Percentiles rank a stretch among this genome's conserved stretches.
Evolutionary conservation across 2,888 invertebrate species (phyloP).

Genomic region (Timema podura): DNA sequence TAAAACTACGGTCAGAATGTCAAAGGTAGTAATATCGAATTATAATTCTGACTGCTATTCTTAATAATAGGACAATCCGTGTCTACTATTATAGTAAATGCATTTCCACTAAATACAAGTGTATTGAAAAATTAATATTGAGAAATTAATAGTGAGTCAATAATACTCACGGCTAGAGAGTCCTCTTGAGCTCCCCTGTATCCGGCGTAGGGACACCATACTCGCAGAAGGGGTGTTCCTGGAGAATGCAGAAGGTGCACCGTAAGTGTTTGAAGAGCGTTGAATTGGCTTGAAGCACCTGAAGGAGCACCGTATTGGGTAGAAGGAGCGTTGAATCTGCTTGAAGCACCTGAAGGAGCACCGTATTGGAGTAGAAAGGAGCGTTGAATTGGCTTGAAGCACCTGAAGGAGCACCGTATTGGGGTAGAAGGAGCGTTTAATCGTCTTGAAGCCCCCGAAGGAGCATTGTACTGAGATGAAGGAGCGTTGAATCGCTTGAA

Average conservation of each 20-base stretch:
- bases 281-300: conserved; percentile 15
- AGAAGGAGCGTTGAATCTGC: conserved; percentile 29
- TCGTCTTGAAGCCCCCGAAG: conserved; percentile 12
- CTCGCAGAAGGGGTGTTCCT: conserved; percentile 36
- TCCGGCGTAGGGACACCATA: conserved; percentile 34
- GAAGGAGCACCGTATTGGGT: conserved; percentile 38
- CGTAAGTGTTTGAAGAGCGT: not conserved
- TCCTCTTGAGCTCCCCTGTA: conserved; percentile 10
- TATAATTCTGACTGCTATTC: too few species aligned
- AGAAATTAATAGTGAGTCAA: not conserved
- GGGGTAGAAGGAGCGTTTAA: not conserved
- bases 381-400: not conserved
- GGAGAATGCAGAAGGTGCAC: not conserved
- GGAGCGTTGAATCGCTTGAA: conserved; percentile 17
- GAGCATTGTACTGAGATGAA: conserved; percentile 39
- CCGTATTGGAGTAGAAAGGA: conserved; percentile 40
- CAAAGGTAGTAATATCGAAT: too few species aligned
- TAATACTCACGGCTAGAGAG: conserved; percentile 9
- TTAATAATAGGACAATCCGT: too few species aligned
- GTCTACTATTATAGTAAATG: too few species aligned
- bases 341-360: not conserved
- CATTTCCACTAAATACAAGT: too few species aligned
- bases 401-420: not conserved
- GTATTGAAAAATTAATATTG: too few species aligned
- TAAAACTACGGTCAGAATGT: too few species aligned